Evolutionary conservation across 2,113 vertebrate genomes (phyloP).

Genomic region (Corythornis cristatus): DNA sequence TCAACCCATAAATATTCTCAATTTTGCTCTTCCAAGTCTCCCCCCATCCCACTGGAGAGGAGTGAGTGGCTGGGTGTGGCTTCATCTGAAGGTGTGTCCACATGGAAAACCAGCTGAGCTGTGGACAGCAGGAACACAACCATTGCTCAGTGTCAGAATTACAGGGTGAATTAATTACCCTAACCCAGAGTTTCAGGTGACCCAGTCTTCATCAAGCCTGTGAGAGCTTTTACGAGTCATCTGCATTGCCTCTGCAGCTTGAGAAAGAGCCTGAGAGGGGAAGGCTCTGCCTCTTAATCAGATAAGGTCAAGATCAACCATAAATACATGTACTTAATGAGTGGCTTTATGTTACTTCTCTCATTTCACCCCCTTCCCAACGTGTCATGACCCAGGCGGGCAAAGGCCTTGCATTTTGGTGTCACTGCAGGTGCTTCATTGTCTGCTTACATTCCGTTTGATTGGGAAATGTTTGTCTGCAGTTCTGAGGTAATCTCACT

Average conservation of each 20-base stretch:
- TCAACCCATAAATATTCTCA: not conserved
- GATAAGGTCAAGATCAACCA: slow-evolving; percentile 27
- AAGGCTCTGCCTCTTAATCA: slow-evolving; percentile 9
- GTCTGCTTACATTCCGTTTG: not conserved
- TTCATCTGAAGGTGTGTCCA: not conserved
- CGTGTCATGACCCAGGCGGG: not conserved
- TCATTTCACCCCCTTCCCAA: not conserved
- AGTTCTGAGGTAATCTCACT: not conserved
- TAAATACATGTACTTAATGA: not conserved
- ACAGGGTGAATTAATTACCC: not conserved
- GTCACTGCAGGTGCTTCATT: fast-evolving
- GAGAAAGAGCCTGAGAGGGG: not conserved
- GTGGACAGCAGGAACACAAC: fast-evolving
- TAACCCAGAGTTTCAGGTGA: not conserved
- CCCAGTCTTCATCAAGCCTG: fast-evolving
- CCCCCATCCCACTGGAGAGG: not conserved
- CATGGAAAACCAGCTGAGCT: not conserved
- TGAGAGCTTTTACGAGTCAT: not conserved
- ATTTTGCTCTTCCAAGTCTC: not conserved
- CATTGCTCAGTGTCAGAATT: not conserved
- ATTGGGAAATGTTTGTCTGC: not conserved
- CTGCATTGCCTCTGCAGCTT: not conserved
- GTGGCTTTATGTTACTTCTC: not conserved
- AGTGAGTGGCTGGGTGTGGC: not conserved
- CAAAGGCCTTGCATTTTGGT: not conserved